phyloP scores from a whole-genome alignment of 2,113 vertebrate genomes.

The Corvus hawaiiensis region DNA sequence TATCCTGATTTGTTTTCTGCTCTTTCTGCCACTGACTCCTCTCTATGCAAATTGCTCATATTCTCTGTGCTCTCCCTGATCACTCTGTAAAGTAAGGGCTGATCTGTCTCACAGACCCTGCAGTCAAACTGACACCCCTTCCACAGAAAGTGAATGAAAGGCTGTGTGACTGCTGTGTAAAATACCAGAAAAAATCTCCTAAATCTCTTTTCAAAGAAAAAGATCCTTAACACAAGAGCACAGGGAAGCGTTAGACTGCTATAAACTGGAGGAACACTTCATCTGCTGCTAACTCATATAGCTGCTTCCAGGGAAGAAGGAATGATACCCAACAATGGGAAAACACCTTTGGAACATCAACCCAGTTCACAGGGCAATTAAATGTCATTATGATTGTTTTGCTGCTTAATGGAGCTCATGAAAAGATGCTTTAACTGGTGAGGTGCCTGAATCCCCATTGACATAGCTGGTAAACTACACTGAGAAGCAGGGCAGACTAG shows the following conservation, averaged over 20 bases:
- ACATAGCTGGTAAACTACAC: background rate
- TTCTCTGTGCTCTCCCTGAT: background rate
- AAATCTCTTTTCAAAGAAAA: background rate
- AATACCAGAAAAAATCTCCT: background rate
- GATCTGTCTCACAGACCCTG: background rate
- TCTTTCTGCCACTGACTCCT: background rate
- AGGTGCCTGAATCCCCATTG: background rate
- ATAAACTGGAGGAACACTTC: background rate
- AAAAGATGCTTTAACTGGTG: background rate
- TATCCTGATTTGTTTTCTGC: background rate
- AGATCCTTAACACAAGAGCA: background rate
- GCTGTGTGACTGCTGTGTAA: background rate
- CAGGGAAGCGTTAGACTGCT: background rate
- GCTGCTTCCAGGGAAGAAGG: background rate
- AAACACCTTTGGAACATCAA: background rate
- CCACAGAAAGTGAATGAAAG: background rate
- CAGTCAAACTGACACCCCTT: background rate
- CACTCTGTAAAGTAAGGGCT: background rate
- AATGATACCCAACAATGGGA: background rate
- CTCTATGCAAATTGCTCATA: background rate
- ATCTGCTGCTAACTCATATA: background rate
- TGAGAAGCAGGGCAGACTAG: background rate
- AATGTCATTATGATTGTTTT: background rate
- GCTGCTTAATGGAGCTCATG: background rate
- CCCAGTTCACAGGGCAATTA: background rate